phyloP scores from a whole-genome alignment of 1,140 invertebrate species.

The Lepeophtheirus salmonis region DNA sequence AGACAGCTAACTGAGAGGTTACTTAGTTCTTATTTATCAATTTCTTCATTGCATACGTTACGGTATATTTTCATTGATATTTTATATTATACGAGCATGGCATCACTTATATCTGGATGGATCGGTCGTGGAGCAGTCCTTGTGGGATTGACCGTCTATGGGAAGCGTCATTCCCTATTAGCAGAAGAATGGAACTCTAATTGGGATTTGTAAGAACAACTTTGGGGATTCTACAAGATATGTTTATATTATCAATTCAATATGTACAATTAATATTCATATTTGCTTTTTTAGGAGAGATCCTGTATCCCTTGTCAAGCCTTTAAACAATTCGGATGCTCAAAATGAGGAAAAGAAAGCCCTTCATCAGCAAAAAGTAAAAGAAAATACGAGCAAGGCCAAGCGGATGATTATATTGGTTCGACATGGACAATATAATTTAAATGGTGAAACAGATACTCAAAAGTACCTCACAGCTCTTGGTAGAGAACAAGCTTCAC shows the following conservation, averaged over 20 bases:
- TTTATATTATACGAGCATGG: too few relatives aligned
- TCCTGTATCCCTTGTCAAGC: constrained; percentile 5
- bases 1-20: too few relatives aligned
- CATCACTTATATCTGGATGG: not conserved
- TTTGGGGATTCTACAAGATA: not conserved
- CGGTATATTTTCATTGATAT: too few relatives aligned
- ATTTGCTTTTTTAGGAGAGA: not conserved
- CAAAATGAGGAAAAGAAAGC: not conserved
- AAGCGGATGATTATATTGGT: constrained; percentile 69
- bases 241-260: not conserved
- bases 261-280: too few relatives aligned
- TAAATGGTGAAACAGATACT: constrained; percentile 46
- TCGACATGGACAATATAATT: constrained; percentile 82
- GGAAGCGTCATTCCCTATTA: not conserved
- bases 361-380: constrained; percentile 2
- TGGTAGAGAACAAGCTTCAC: constrained; percentile 49
- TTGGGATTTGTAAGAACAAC: not conserved
- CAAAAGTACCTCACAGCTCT: constrained; percentile 40
- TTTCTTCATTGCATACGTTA: too few relatives aligned
- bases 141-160: not conserved
- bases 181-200: not conserved
- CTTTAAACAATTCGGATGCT: not conserved
- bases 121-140: not conserved
- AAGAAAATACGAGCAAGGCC: constrained; percentile 41
- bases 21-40: too few relatives aligned